A percentile compares a stretch with the other conserved stretches of the same genome.
Conservation (phyloP, 2,113 vertebrate species). For the Tyrannus savana region DNA sequence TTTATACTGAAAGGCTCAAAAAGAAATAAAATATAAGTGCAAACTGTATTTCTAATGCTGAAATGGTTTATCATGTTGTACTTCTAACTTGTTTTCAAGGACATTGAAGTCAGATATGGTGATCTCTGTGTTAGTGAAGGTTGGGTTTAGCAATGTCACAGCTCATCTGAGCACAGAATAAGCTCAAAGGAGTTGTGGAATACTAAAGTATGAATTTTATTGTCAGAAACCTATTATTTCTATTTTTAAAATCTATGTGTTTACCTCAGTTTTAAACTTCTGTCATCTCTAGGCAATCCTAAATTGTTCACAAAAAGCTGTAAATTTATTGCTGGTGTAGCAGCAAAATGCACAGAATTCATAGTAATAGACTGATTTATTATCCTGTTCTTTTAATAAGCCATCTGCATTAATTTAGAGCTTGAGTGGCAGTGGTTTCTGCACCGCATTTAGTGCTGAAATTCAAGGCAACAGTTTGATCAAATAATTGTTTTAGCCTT, state of each 20-base stretch:
- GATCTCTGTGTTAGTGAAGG: background rate
- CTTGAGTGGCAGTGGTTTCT: background rate
- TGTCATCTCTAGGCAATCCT: background rate
- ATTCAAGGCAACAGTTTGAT: background rate
- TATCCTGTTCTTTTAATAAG: background rate
- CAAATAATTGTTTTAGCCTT: background rate
- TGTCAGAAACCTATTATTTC: background rate
- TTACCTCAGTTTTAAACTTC: background rate
- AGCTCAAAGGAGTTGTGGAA: background rate
- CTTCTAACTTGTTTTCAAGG: background rate
- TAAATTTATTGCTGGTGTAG: background rate
- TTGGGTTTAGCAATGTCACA: background rate
- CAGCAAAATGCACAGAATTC: background rate
- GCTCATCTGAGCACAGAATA: background rate
- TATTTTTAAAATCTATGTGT: background rate
- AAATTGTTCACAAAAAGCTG: background rate
- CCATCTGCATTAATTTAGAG: background rate
- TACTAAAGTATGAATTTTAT: background rate
- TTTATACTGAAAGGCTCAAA: constrained; percentile 25
- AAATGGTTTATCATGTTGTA: constrained; percentile 1
- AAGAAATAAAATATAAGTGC: background rate
- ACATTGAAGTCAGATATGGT: background rate
- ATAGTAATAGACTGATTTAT: background rate
- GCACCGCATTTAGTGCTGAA: background rate
- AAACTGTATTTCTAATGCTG: constrained; percentile 11